phyloP scores from a whole-genome alignment of 1,140 invertebrate species.

The Drosophila eugracilis region DNA sequence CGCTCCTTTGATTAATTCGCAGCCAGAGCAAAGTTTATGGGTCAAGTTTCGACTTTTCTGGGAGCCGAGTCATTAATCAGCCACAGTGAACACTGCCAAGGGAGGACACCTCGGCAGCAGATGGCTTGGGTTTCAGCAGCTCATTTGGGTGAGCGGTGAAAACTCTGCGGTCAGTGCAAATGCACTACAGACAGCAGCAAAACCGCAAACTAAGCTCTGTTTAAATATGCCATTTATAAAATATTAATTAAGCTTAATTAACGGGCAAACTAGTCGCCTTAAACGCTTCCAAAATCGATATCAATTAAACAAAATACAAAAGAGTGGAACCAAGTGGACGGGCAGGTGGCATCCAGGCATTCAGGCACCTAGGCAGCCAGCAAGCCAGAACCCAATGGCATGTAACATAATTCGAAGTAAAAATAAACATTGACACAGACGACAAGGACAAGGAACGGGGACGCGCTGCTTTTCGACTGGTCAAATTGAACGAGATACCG shows the following conservation, averaged over 20 bases:
- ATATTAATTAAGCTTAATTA: conserved; percentile 52
- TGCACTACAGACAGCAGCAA: conserved; percentile 24
- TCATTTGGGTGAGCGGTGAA: conserved; percentile 3
- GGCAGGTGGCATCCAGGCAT: neutral
- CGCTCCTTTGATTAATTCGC: conserved; percentile 64
- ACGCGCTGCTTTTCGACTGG: conserved; percentile 5
- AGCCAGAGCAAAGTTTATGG: conserved; percentile 53
- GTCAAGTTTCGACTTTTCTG: conserved; percentile 54
- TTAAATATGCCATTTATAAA: conserved; percentile 23
- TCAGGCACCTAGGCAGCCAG: neutral
- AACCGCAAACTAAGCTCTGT: conserved; percentile 16
- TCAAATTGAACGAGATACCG: conserved; percentile 13
- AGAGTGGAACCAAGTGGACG: conserved; percentile 5
- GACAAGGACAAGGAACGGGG: conserved; percentile 11
- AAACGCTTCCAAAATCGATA: conserved; percentile 34
- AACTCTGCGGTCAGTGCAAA: conserved; percentile 19
- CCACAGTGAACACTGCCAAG: conserved; percentile 1
- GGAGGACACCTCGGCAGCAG: neutral
- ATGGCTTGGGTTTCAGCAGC: conserved; percentile 16
- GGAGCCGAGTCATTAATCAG: conserved; percentile 45
- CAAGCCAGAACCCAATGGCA: conserved; percentile 15
- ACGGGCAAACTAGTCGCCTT: conserved; percentile 14
- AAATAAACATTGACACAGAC: conserved; percentile 75
- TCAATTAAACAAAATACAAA: conserved; percentile 32
- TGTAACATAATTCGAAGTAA: conserved; percentile 80